A percentile compares a stretch with the other conserved stretches of the same genome.
Conservation (phyloP, 2,797 vertebrate genomes). For the Cynodonichthys magdalenae region DNA sequence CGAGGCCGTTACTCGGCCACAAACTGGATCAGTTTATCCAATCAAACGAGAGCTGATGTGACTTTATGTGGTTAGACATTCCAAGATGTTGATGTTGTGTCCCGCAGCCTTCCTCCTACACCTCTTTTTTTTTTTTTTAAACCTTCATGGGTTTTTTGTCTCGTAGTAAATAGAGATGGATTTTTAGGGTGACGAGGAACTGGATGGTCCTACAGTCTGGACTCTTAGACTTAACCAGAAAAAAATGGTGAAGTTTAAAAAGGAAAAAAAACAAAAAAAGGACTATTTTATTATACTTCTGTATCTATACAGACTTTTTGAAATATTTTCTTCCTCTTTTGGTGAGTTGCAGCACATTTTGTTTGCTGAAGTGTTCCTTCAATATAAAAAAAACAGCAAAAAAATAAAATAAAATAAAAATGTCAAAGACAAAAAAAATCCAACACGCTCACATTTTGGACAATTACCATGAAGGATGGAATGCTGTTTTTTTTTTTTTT, state of each 20-base stretch:
- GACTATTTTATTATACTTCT: constrained; percentile 88
- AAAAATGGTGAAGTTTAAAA: constrained; percentile 53
- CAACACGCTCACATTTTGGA: constrained; percentile 68
- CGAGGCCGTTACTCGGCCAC: constrained; percentile 56
- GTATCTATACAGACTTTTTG: constrained; percentile 84
- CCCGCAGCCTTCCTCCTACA: constrained; percentile 11
- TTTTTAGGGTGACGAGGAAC: constrained; percentile 66
- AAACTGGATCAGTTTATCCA: constrained; percentile 42
- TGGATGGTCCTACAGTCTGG: constrained; percentile 56
- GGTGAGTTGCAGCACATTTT: constrained; percentile 81
- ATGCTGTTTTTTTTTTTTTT: constrained; percentile 86
- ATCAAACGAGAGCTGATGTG: constrained; percentile 37
- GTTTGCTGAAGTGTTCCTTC: constrained; percentile 83
- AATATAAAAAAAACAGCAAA: constrained; percentile 57
- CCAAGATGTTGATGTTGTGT: constrained; percentile 71
- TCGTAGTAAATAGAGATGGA: constrained; percentile 72
- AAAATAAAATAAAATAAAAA: constrained; percentile 8
- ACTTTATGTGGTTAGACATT: constrained; percentile 56
- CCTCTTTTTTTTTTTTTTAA: constrained; percentile 6
- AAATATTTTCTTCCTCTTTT: constrained; percentile 81
- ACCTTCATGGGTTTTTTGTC: constrained; percentile 66
- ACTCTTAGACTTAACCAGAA: constrained; percentile 66
- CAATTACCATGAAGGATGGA: constrained; percentile 82
- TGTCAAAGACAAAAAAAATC: constrained; percentile 11
- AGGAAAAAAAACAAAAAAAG: constrained; percentile 30